Evolutionary conservation across 2,888 invertebrate species (phyloP).

Genomic region (Eupithecia tripunctaria): DNA sequence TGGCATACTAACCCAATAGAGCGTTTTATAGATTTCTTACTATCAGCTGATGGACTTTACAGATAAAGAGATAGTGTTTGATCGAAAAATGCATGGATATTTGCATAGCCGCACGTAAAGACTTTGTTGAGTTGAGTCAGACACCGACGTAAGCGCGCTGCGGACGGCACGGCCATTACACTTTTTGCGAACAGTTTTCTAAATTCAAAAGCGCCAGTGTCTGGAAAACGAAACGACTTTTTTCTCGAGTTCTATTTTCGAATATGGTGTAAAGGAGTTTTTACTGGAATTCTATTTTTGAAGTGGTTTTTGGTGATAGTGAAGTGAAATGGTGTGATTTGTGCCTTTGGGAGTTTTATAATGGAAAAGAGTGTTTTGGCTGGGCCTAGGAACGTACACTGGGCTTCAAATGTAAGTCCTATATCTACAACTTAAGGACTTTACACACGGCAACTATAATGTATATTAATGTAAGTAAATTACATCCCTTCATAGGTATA

Average conservation of each 20-base stretch:
- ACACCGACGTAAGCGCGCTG: slow-evolving; percentile 60
- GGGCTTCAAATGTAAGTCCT: slow-evolving; percentile 78
- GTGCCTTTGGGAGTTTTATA: slow-evolving; percentile 58
- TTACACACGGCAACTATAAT: too few relatives aligned
- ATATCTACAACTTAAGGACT: background rate
- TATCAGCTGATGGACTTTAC: slow-evolving; percentile 49
- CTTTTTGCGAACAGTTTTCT: slow-evolving; percentile 72
- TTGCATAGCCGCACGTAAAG: slow-evolving; percentile 65
- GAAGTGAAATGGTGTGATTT: slow-evolving; percentile 74
- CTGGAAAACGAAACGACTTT: slow-evolving; percentile 68
- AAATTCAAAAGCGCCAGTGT: slow-evolving; percentile 64
- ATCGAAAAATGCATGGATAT: slow-evolving; percentile 67
- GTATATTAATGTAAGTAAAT: too few relatives aligned
- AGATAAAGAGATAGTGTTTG: slow-evolving; percentile 46
- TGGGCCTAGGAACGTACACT: slow-evolving; percentile 73
- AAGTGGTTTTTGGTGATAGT: slow-evolving; percentile 52
- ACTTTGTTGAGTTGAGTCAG: slow-evolving; percentile 72
- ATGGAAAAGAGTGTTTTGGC: slow-evolving; percentile 81
- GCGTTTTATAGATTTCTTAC: slow-evolving; percentile 64
- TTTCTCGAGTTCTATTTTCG: slow-evolving; percentile 56
- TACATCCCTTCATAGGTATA: too few relatives aligned
- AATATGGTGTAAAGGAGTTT: slow-evolving; percentile 40
- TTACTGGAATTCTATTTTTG: slow-evolving; percentile 59
- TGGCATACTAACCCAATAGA: slow-evolving; percentile 77
- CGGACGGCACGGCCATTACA: slow-evolving; percentile 67